phyloP scores from a whole-genome alignment of 2,113 vertebrate genomes.

The Corythoichthys intestinalis region DNA sequence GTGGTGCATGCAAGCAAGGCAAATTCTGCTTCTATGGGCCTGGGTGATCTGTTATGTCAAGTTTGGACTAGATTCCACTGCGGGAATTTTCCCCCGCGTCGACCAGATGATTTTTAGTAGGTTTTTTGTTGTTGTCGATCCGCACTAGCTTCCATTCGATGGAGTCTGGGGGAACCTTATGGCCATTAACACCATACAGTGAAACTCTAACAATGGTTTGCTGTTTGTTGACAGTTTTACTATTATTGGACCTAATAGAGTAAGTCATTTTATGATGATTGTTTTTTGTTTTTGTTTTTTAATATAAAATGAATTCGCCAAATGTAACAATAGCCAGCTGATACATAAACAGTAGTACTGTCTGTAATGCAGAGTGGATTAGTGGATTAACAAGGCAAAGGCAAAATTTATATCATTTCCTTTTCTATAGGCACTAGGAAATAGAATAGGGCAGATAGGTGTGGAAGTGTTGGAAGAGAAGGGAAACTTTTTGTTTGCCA shows the following conservation, averaged over 20 bases:
- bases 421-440: background rate
- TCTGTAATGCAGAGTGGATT: background rate
- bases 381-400: background rate
- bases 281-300: background rate
- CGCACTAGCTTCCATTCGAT: slow-evolving; percentile 1
- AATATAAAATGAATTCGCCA: background rate
- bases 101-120: background rate
- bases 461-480: background rate
- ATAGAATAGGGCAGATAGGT: background rate
- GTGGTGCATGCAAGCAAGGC: slow-evolving; percentile 20
- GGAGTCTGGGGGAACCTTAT: slow-evolving; percentile 28
- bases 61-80: background rate
- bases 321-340: no score
- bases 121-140: slow-evolving; percentile 3
- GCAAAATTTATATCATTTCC: background rate
- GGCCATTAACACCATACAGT: slow-evolving; percentile 25
- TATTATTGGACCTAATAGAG: background rate
- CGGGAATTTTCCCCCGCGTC: background rate
- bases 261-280: background rate
- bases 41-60: slow-evolving; percentile 8
- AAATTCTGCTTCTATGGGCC: slow-evolving; percentile 3
- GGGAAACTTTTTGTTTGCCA: background rate
- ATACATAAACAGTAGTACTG: background rate
- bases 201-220: slow-evolving; percentile 1
- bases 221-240: slow-evolving; percentile 5